These are phyloP conservation scores for Blastomussa wellsi DNA, from an alignment of 92 coral and sea anemone genomes.

Conservation along the genomic window DNA sequence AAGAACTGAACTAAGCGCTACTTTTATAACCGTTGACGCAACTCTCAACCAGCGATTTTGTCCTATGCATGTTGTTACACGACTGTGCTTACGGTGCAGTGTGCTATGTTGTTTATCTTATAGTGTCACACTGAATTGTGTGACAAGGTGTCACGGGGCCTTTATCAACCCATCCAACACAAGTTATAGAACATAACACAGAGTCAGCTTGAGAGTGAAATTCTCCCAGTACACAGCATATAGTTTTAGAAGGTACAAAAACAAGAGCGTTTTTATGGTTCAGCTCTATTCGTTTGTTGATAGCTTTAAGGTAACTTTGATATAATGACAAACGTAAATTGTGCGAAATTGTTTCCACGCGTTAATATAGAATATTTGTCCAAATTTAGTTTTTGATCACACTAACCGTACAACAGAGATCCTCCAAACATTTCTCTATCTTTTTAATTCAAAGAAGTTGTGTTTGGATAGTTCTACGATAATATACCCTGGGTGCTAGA, in stretches of 20 bases:
- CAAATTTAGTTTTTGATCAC: not conserved
- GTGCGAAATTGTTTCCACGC: too few relatives aligned
- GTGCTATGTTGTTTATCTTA: not conserved
- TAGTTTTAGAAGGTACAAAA: not conserved
- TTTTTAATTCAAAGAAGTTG: not conserved
- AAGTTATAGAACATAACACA: not conserved
- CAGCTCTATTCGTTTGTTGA: not conserved
- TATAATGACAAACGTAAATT: not conserved
- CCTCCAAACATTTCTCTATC: not conserved
- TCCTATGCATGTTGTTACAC: not conserved
- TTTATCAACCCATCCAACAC: not conserved
- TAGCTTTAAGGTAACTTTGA: not conserved
- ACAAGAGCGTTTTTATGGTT: not conserved
- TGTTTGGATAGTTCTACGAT: not conserved
- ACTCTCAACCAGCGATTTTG: not conserved
- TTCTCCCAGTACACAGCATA: not conserved
- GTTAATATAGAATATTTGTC: not conserved
- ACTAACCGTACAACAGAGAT: not conserved
- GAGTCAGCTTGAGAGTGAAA: not conserved
- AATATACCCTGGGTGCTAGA: too few relatives aligned
- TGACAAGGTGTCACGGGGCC: not conserved
- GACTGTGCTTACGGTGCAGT: not conserved
- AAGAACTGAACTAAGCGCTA: not conserved
- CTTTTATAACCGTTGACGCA: not conserved
- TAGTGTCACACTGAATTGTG: not conserved